A percentile compares a stretch with the other conserved stretches of the same genome.
Conservation (phyloP, 1,140 invertebrate genomes). For the Nephotettix cincticeps region DNA sequence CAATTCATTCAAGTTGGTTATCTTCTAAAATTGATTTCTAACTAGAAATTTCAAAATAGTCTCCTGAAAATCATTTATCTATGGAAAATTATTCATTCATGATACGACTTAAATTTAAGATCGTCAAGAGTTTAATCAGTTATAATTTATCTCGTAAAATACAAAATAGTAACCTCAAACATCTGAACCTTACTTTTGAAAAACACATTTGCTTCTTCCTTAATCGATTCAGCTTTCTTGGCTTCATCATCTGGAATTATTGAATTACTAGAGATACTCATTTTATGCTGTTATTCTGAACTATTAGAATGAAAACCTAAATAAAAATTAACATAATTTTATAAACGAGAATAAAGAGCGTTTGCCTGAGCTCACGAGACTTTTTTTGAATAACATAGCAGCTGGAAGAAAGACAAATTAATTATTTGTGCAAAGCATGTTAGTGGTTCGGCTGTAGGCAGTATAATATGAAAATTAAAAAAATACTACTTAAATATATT, state of each 20-base stretch:
- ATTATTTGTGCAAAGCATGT: too few species aligned
- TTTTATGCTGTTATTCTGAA: neutral
- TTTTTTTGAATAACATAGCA: too few species aligned
- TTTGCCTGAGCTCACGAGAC: too few species aligned
- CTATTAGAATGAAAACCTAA: too few species aligned
- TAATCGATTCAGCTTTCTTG: conserved; percentile 66
- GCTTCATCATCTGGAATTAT: conserved; percentile 18
- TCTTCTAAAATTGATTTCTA: too few species aligned
- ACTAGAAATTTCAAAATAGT: neutral
- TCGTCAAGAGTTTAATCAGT: neutral
- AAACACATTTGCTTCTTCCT: conserved; percentile 79
- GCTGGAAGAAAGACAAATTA: too few species aligned
- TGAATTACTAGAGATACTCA: conserved; percentile 22
- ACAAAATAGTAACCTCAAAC: neutral
- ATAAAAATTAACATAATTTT: too few species aligned
- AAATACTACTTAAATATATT: too few species aligned
- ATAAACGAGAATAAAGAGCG: too few species aligned
- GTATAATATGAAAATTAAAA: too few species aligned
- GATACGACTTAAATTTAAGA: neutral
- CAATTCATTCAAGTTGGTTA: too few species aligned
- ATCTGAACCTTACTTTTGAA: conserved; percentile 81
- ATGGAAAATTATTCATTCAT: neutral
- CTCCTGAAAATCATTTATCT: neutral
- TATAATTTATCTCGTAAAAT: neutral
- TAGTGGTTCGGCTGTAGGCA: too few species aligned